Conservation (phyloP, 2,113 vertebrate species). For the Microcebus ravelobensis region DNA sequence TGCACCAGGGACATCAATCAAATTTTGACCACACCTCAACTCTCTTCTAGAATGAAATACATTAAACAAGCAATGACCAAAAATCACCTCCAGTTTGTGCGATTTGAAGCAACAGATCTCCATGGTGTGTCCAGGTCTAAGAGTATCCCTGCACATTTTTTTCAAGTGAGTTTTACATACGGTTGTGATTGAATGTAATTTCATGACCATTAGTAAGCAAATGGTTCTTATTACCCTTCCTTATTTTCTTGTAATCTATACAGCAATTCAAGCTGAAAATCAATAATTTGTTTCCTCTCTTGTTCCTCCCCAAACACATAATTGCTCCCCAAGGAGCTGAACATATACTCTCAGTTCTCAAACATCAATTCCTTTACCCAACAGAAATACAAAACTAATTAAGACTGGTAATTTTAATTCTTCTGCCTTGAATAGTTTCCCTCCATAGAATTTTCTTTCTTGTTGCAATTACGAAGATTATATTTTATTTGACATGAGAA, state of each 20-base stretch:
- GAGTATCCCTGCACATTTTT: slow-evolving; percentile 94
- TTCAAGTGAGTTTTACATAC: slow-evolving; percentile 87
- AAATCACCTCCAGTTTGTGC: slow-evolving; percentile 92
- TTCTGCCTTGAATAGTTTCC: slow-evolving; percentile 69
- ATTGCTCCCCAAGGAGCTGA: slow-evolving; percentile 47
- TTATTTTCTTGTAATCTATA: slow-evolving; percentile 1
- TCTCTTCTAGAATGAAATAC: slow-evolving; percentile 89
- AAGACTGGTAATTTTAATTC: slow-evolving; percentile 59
- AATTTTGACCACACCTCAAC: slow-evolving; percentile 81
- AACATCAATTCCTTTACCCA: slow-evolving; percentile 43
- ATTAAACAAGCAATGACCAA: slow-evolving; percentile 94
- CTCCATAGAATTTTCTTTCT: slow-evolving; percentile 59
- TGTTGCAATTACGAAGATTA: slow-evolving; percentile 62
- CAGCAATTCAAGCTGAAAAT: slow-evolving; percentile 61
- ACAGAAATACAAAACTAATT: slow-evolving; percentile 71
- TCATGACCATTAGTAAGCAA: slow-evolving; percentile 5
- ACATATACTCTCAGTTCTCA: slow-evolving; percentile 28
- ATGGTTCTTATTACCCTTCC: slow-evolving; percentile 1
- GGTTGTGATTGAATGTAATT: slow-evolving; percentile 41
- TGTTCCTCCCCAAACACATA: background rate
- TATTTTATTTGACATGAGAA: slow-evolving; percentile 65
- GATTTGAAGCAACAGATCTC: slow-evolving; percentile 95
- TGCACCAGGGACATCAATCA: slow-evolving; percentile 75
- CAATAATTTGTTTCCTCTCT: slow-evolving; percentile 21
- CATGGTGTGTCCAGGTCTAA: slow-evolving; percentile 96